Percentiles rank a stretch among this genome's conserved stretches.
Evolutionary conservation across 2,888 invertebrate species (phyloP).

Genomic region (Oscheius myriophilus): DNA sequence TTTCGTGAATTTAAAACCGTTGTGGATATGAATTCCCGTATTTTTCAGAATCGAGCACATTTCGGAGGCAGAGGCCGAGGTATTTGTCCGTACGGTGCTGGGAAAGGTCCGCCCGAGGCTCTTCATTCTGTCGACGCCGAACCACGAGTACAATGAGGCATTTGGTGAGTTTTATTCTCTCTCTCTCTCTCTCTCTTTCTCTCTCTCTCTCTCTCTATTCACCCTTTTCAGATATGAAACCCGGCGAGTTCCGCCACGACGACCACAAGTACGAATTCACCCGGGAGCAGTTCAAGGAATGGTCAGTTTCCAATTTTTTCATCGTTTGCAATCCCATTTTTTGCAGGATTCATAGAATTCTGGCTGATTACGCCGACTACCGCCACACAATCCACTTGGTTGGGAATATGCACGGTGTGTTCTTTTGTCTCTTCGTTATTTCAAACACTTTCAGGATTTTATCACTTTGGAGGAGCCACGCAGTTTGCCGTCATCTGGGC

Average conservation of each 20-base stretch:
- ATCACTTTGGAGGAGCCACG: conserved; percentile 23
- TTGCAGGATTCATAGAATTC: conserved; percentile 8
- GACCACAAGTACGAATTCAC: conserved; percentile 74
- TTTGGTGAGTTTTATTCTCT: conserved; percentile 66
- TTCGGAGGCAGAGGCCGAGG: conserved; percentile 59
- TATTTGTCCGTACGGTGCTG: conserved; percentile 69
- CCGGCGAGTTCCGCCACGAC: conserved; percentile 71
- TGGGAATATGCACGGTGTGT: conserved; percentile 23
- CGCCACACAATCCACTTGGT: conserved; percentile 14
- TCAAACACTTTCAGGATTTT: conserved; percentile 11
- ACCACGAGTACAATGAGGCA: conserved; percentile 72
- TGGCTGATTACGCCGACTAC: not conserved
- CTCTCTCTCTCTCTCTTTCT: too few species aligned
- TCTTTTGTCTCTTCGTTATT: not conserved
- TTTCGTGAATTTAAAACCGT: too few species aligned
- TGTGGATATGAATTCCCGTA: not conserved
- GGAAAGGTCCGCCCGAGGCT: conserved; percentile 68
- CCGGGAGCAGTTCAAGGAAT: conserved; percentile 69
- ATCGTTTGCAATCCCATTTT: not conserved
- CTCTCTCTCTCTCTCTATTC: too few species aligned
- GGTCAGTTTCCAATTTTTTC: conserved; percentile 55
- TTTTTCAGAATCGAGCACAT: conserved; percentile 72
- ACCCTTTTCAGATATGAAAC: conserved; percentile 29
- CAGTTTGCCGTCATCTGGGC: conserved; percentile 22
- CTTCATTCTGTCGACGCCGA: conserved; percentile 73